A percentile compares a stretch with the other conserved stretches of the same genome.
phyloP scores from a whole-genome alignment of 2,797 vertebrate species.

The Nyctibius grandis region DNA sequence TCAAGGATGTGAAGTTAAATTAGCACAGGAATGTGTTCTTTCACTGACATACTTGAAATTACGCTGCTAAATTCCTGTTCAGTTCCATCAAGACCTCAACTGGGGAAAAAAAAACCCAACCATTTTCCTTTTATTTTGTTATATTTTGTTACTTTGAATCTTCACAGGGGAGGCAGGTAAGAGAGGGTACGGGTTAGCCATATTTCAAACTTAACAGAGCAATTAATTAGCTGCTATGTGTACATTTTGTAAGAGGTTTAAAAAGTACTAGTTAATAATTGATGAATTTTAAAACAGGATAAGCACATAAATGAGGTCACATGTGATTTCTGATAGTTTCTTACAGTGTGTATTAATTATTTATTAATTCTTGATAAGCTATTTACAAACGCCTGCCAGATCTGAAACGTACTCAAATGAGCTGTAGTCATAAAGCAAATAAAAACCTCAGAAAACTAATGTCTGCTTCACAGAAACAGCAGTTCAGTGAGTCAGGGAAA shows the following conservation, averaged over 20 bases:
- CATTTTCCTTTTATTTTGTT: not conserved
- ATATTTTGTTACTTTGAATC: not conserved
- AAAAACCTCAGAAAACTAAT: not conserved
- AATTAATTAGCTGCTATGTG: not conserved
- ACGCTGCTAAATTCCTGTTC: not conserved
- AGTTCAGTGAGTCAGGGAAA: not conserved
- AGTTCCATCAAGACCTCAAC: not conserved
- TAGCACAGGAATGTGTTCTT: not conserved
- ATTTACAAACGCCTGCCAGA: not conserved
- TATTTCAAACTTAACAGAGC: not conserved
- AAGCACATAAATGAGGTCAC: constrained; percentile 32
- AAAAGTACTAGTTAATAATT: not conserved
- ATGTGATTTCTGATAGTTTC: constrained; percentile 12
- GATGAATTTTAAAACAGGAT: constrained; percentile 22
- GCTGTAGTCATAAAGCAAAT: not conserved
- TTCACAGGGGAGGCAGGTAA: not conserved
- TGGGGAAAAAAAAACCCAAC: not conserved
- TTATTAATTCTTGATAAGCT: not conserved
- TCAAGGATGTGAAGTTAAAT: not conserved
- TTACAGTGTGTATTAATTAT: not conserved
- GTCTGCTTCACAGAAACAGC: not conserved
- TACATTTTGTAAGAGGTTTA: not conserved
- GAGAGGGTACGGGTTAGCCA: not conserved
- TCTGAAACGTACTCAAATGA: not conserved
- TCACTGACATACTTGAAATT: not conserved